These are phyloP conservation scores for Ypsolopha sequella DNA, from an alignment of 2,888 invertebrate genomes.

Conservation along the genomic window DNA sequence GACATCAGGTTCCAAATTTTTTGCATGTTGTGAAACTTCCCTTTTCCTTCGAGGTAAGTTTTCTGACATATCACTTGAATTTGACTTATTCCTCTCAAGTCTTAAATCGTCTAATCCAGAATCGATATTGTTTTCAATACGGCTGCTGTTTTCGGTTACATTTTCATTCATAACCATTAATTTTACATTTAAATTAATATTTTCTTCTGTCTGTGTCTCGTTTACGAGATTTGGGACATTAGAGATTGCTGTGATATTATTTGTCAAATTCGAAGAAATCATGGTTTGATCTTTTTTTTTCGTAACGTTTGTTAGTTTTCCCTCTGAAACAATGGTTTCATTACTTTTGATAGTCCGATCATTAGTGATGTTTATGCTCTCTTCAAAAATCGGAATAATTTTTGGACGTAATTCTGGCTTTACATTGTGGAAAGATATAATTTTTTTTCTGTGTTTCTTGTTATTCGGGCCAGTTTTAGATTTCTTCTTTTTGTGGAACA, in stretches of 20 bases:
- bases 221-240: slow-evolving; percentile 15
- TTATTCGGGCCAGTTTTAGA: slow-evolving; percentile 27
- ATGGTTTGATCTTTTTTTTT: slow-evolving; percentile 9
- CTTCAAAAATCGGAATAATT: slow-evolving; percentile 14
- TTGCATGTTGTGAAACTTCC: too few relatives aligned
- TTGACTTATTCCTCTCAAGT: slow-evolving; percentile 3
- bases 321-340: slow-evolving; percentile 4
- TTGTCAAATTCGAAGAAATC: not conserved
- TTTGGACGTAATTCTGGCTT: slow-evolving; percentile 29
- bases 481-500: slow-evolving; percentile 55
- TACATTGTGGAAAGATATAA: slow-evolving; percentile 40
- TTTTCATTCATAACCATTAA: slow-evolving; percentile 21
- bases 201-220: slow-evolving; percentile 27
- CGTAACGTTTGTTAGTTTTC: slow-evolving; percentile 5
- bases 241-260: slow-evolving; percentile 17
- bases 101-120: slow-evolving; percentile 24
- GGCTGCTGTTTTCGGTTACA: slow-evolving; percentile 20
- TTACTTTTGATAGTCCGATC: slow-evolving; percentile 12
- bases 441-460: slow-evolving; percentile 48
- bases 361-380: slow-evolving; percentile 15
- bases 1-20: too few relatives aligned
- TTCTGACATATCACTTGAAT: slow-evolving; percentile 22
- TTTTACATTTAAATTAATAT: slow-evolving; percentile 28
- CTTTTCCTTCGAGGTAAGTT: not conserved
- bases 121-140: slow-evolving; percentile 42